Evolutionary conservation across 2,797 vertebrate species (phyloP).

Genomic region (Megaceryle alcyon): DNA sequence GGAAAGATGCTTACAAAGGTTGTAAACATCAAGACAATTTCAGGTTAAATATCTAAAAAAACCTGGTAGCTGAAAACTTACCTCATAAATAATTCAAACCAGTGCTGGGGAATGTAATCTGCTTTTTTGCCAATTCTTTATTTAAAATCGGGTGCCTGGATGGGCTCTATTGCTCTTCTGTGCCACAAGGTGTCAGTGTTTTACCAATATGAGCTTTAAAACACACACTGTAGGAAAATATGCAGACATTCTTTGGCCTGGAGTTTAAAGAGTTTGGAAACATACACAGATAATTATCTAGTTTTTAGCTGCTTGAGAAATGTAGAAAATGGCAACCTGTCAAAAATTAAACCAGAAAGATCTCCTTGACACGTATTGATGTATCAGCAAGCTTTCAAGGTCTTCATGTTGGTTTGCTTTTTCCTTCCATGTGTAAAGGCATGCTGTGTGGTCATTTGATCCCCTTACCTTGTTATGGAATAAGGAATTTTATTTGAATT

Average conservation of each 20-base stretch:
- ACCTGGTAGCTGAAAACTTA: not conserved
- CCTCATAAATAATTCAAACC: not conserved
- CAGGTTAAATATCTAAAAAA: not conserved
- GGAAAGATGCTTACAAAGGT: not conserved
- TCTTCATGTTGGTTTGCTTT: not conserved
- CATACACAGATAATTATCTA: constrained; percentile 35
- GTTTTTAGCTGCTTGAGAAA: constrained; percentile 31
- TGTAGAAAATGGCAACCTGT: constrained; percentile 42
- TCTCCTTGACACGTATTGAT: constrained; percentile 13
- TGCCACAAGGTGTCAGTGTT: constrained; percentile 80
- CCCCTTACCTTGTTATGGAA: not conserved
- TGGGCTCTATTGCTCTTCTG: not conserved
- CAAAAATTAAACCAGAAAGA: constrained; percentile 48
- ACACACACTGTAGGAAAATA: not conserved
- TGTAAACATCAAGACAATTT: not conserved
- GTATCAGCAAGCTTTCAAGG: not conserved
- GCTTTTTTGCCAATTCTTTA: not conserved
- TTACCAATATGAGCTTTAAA: constrained; percentile 49
- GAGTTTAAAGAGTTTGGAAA: constrained; percentile 53
- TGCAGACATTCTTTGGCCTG: not conserved
- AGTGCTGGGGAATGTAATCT: not conserved
- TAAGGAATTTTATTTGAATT: not conserved
- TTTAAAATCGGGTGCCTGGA: not conserved
- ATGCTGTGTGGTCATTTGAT: not conserved
- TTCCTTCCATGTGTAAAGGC: not conserved